Base-by-base conservation (phyloP, 1,140 invertebrate species). In the Heliconius nattereri region DNA sequence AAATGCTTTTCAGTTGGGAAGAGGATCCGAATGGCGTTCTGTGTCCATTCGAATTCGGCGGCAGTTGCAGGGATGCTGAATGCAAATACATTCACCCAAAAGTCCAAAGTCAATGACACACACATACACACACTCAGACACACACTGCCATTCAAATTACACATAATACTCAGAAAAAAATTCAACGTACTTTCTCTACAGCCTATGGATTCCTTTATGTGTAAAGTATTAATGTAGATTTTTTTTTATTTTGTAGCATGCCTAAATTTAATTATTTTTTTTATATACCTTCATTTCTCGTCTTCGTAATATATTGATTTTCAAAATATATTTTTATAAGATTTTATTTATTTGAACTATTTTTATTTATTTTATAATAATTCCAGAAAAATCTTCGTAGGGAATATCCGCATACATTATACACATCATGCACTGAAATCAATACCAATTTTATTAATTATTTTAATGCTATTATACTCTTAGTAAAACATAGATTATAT, bases 21-120 rank as follows among this genome's bases (percentile, higher is more conserved):
- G 90, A 87, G 60, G 94, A 95, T 78, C 91, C 93, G 60, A 92
- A 94, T 82, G 92, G 87, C 40, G 91, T 95, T 75, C 91, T 95
- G 75, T 95, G 94, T 76, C 94, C 93, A 11, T 95, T 92, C 87
- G 94, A 94, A 83, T 91, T 95, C 45, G 89, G 88, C 81, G 94
- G 94, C 76, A 92, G 86, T 81, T 95, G 94, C 92, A 93, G 92
- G 84, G 94, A 95, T 80, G 78, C 92, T 52, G 91, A 93, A 77
- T 95, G 94, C 93, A 94, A 90, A 90, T 94, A 94, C 86, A 83
- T 94, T 71, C 94, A 95, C 83, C 91, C 90, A 52, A 91, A 91
- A 86, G 81, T 81, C 74, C 85, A 85, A 37, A 79, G 79, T 73
- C 73, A 77, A 84, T 91, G 89, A 91, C 90, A 84, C 81, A 80